Evolutionary conservation across 2,888 invertebrate genomes (phyloP), one percentile per base, ranked within the genome.

Genomic region (Cyrtodaria siliqua): DNA sequence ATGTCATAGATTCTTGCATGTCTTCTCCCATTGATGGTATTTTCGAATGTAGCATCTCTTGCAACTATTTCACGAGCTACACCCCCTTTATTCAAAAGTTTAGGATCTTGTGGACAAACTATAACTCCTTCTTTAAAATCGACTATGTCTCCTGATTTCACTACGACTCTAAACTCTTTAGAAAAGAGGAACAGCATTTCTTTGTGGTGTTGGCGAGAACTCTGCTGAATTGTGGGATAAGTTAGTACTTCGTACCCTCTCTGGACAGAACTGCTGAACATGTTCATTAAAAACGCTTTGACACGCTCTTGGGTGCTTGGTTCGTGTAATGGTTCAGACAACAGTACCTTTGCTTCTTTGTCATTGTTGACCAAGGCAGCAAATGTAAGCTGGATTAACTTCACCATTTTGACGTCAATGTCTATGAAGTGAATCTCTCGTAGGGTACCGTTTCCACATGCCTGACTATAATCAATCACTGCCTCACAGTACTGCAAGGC

Each of bases 351-450:
- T 18, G 59, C 1, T 4, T 4, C 16, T 20, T 23, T 24, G 23
- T 18, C 44, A 14, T 8, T 1, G 18, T 42, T 42, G 26, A 59
- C 12, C 14, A 59, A 24, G 8, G 26, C 20, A 9, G 42, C 59
- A 26, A 24, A 59, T 2, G 59, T 42, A 18, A 59, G 42, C n/a
- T n/a, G n/a, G 16, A 59, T 59, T 23, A 59, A n/a, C 9, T 42
- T 9, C 2, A 59, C 2, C 59, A 59, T 59, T 20, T 59, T 44
- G 6, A 44, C 59, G 26, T 59, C 44, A 20, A 44, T 24, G 26
- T 59, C 59, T n/a, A 59, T 24, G 23, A 59, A 59, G 26, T 59
- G 59, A 18, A 59, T 23, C 18, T 59, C 59, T 29, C 26, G 24
- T 6, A 59, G 20, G 26, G 44, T 24, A 20, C 59, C 18, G 9